phyloP scores from a whole-genome alignment of 2,888 invertebrate species.

The Lasioglossum villosulum region DNA sequence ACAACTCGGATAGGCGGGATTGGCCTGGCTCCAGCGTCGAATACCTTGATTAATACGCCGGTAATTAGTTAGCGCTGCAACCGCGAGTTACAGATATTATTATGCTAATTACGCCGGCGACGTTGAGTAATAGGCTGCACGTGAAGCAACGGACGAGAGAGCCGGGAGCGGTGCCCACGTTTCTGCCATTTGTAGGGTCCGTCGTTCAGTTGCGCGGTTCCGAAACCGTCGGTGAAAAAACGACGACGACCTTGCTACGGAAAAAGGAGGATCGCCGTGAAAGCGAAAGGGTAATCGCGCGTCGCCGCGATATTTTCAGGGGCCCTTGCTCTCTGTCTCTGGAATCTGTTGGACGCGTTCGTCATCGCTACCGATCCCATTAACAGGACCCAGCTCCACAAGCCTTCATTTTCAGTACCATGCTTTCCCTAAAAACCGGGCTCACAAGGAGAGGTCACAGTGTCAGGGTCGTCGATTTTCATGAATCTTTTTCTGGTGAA shows the following conservation, averaged over 20 bases:
- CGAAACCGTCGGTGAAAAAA: conserved; percentile 46
- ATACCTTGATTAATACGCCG: conserved; percentile 76
- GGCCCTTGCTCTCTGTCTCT: neutral
- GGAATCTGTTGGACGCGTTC: conserved; percentile 7
- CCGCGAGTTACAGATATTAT: conserved; percentile 79
- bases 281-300: conserved; percentile 37
- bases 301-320: conserved; percentile 14
- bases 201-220: conserved; percentile 55
- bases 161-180: conserved; percentile 67
- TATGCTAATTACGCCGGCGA: conserved; percentile 78
- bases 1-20: conserved; percentile 71
- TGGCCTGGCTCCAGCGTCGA: conserved; percentile 73
- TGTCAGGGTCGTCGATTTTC: too few relatives aligned
- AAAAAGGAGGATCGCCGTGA: conserved; percentile 52
- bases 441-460: too few relatives aligned
- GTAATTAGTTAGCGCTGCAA: conserved; percentile 78
- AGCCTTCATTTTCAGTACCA: neutral
- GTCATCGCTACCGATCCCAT: conserved; percentile 5
- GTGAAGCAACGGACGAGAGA: conserved; percentile 72
- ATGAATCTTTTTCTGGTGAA: too few relatives aligned
- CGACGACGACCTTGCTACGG: conserved; percentile 35
- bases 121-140: conserved; percentile 78
- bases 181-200: conserved; percentile 69
- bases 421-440: neutral
- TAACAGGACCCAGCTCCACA: neutral